phyloP scores from a whole-genome alignment of 2,888 invertebrate species.

The Micropterix aruncella region DNA sequence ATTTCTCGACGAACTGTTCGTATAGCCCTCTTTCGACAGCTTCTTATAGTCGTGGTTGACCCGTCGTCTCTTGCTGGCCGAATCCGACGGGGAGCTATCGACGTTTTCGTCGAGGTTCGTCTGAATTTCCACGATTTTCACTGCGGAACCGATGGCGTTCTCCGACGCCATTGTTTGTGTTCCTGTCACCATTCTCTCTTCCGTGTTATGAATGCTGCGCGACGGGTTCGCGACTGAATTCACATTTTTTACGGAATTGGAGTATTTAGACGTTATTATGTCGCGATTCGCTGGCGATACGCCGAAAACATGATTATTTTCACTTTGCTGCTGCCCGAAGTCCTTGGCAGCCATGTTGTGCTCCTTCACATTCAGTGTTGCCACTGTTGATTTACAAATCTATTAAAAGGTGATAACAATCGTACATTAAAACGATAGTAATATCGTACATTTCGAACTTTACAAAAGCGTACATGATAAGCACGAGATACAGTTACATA shows the following conservation, averaged over 20 bases:
- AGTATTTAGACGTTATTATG: conserved; percentile 6
- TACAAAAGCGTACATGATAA: too few relatives aligned
- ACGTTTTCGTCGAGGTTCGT: conserved; percentile 22
- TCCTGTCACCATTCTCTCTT: conserved; percentile 17
- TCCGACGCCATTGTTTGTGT: conserved; percentile 37
- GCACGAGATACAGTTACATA: too few relatives aligned
- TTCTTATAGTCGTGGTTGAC: conserved; percentile 31
- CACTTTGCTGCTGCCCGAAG: conserved; percentile 3
- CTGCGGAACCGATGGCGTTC: conserved; percentile 27
- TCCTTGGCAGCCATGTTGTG: conserved; percentile 9
- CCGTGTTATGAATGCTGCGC: conserved; percentile 1
- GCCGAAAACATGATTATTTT: conserved; percentile 8
- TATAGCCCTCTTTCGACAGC: conserved; percentile 30
- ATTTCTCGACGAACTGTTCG: conserved; percentile 3
- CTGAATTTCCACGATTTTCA: conserved; percentile 33
- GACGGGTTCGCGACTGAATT: conserved; percentile 1
- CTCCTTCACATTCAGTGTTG: conserved; percentile 1
- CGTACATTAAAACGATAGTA: too few relatives aligned
- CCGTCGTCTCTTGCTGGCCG: conserved; percentile 29
- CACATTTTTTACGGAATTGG: background rate
- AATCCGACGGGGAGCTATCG: conserved; percentile 24
- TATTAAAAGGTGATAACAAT: too few relatives aligned
- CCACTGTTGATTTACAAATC: too few relatives aligned
- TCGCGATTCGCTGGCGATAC: conserved; percentile 4
- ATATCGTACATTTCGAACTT: too few relatives aligned